A percentile compares a stretch with the other conserved stretches of the same genome.
These are phyloP conservation scores for Mystacornis crossleyi DNA, from an alignment of 2,113 vertebrate species.

Conservation along the genomic window DNA sequence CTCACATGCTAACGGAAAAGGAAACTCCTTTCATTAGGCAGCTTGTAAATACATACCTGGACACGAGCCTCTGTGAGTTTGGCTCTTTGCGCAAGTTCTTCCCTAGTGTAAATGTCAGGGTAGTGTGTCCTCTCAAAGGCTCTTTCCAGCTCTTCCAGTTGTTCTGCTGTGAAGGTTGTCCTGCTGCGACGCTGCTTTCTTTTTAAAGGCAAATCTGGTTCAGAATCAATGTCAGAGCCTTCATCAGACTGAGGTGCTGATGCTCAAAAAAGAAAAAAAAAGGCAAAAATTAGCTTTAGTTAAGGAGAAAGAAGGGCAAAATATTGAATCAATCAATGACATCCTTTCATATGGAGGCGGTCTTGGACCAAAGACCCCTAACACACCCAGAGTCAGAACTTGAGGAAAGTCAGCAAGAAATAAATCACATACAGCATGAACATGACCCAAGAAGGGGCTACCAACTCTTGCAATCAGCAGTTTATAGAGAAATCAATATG, in stretches of 20 bases:
- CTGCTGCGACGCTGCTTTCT: slow-evolving; percentile 96
- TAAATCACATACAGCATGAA: not conserved
- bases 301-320: not conserved
- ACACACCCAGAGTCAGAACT: fast-evolving
- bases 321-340: not conserved
- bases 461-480: not conserved
- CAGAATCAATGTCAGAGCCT: slow-evolving; percentile 96
- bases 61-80: slow-evolving; percentile 97
- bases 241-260: slow-evolving; percentile 94
- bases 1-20: not conserved
- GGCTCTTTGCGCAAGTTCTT: slow-evolving; percentile 95
- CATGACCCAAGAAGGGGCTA: not conserved
- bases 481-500: not conserved
- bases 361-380: not conserved
- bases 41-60: slow-evolving; percentile 79
- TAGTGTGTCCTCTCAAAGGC: slow-evolving; percentile 98
- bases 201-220: slow-evolving; percentile 95
- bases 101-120: slow-evolving; percentile 97
- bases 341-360: not conserved
- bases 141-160: slow-evolving; percentile 95
- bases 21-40: not conserved
- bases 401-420: not conserved
- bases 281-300: not conserved
- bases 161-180: slow-evolving; percentile 96
- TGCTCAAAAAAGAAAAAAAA: slow-evolving; percentile 11